These are phyloP conservation scores for Lycorma delicatula DNA, from an alignment of 1,140 invertebrate genomes.

Conservation along the genomic window DNA sequence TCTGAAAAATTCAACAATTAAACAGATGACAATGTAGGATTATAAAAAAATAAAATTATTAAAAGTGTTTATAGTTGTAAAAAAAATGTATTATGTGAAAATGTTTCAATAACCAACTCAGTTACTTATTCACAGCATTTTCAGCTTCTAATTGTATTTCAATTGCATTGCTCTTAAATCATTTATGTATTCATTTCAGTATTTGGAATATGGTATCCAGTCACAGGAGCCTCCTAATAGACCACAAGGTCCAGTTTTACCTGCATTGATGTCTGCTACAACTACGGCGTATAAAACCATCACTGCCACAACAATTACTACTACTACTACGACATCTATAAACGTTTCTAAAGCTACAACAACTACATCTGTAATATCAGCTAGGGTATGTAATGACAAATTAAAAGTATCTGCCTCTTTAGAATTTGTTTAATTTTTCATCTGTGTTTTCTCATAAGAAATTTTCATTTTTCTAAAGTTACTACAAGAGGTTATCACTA, in stretches of 20 bases:
- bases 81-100: too few relatives aligned
- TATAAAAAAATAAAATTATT: too few relatives aligned
- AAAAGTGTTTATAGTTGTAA: too few relatives aligned
- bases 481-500: too few relatives aligned
- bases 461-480: neutral
- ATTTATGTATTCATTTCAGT: conserved; percentile 40
- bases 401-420: neutral
- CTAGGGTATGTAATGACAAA: conserved; percentile 24
- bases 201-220: conserved; percentile 82
- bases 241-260: conserved; percentile 60
- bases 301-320: conserved; percentile 31
- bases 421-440: neutral
- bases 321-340: conserved; percentile 40
- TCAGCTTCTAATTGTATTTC: too few relatives aligned
- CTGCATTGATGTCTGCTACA: conserved; percentile 51
- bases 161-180: neutral
- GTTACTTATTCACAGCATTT: too few relatives aligned
- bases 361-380: conserved; percentile 31
- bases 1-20: too few relatives aligned
- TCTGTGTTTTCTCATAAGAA: neutral
- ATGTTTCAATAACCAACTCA: too few relatives aligned
- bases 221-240: conserved; percentile 78
- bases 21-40: too few relatives aligned
- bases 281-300: conserved; percentile 31
- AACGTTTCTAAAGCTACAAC: conserved; percentile 33